Evolutionary conservation across 2,888 invertebrate species (phyloP), one percentile per base, ranked within the genome.

Genomic region (Tenthredo notha): DNA sequence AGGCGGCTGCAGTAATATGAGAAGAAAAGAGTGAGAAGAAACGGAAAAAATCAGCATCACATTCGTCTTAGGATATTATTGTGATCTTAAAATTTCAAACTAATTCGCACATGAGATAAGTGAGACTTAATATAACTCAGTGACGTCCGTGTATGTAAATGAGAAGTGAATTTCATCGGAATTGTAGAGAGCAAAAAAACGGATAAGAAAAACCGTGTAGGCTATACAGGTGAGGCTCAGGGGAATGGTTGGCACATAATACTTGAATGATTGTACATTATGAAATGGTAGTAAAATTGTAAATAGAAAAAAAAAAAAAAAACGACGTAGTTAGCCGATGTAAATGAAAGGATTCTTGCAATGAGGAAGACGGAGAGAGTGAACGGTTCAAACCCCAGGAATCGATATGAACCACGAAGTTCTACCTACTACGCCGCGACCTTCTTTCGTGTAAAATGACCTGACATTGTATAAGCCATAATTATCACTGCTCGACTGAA

Each of bases 321-420:
- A 77, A 47, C 18, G 21, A 47, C 47, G 37, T 72, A 67, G 67
- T 67, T 12, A 33, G 15, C 2, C 10, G 43, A 72, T 43, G 7
- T 1, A 25, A 74, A 15, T 12, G n/a, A 77, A 18, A 54, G 50
- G 29, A 33, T 7, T 29, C 50, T 6, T 50, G 54, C n/a, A 77
- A 77, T n/a, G 25, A 47, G 29, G 25, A 40, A 47, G 77, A 50
- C 18, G 9, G 29, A 77, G 54, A 77, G 29, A 50, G 77, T 29
- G 50, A 54, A n/a, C 29, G 50, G 77, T 77, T 54, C 29, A 77
- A 54, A n/a, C 50, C 50, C 3, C 33, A 33, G 54, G 50, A 77
- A 77, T 77, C 77, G 29, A 77, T 77, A 74, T 74, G 72, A 77
- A 77, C 50, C 54, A 21, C 21, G 47, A 77, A 54, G 25, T 77